phyloP scores from a whole-genome alignment of 2,888 invertebrate species.

The Nomada ruficornis region DNA sequence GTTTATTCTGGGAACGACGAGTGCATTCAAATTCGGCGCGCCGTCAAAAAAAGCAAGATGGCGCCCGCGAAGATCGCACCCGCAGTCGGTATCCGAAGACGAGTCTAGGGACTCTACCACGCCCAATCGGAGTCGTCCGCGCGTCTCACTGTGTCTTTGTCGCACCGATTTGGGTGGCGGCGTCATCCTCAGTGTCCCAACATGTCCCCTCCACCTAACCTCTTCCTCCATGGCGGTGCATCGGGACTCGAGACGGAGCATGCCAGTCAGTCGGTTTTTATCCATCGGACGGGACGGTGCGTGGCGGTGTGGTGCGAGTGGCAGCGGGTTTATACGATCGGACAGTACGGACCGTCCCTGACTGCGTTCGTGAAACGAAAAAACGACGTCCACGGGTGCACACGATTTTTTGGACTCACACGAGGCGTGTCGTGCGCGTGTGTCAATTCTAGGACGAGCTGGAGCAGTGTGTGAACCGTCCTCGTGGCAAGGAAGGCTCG shows the following conservation, averaged over 20 bases:
- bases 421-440: constrained; percentile 41
- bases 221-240: constrained; percentile 47
- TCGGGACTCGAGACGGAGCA: constrained; percentile 57
- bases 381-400: not conserved
- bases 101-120: constrained; percentile 67
- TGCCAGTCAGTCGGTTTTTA: constrained; percentile 73
- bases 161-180: constrained; percentile 8
- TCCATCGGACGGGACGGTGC: constrained; percentile 64
- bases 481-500: constrained; percentile 65
- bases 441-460: constrained; percentile 19
- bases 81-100: constrained; percentile 63
- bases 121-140: constrained; percentile 69
- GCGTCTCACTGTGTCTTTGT: constrained; percentile 58
- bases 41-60: constrained; percentile 23
- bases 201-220: constrained; percentile 55
- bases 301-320: constrained; percentile 55
- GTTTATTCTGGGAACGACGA: not conserved
- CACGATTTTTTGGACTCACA: not conserved
- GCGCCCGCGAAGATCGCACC: constrained; percentile 34
- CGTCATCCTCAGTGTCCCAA: constrained; percentile 40
- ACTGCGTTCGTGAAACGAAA: constrained; percentile 41
- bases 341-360: constrained; percentile 54
- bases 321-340: constrained; percentile 62
- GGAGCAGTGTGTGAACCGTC: constrained; percentile 36
- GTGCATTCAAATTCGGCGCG: constrained; percentile 56